phyloP scores from a whole-genome alignment of 2,888 invertebrate species.

The Leptinotarsa rubiginosa region DNA sequence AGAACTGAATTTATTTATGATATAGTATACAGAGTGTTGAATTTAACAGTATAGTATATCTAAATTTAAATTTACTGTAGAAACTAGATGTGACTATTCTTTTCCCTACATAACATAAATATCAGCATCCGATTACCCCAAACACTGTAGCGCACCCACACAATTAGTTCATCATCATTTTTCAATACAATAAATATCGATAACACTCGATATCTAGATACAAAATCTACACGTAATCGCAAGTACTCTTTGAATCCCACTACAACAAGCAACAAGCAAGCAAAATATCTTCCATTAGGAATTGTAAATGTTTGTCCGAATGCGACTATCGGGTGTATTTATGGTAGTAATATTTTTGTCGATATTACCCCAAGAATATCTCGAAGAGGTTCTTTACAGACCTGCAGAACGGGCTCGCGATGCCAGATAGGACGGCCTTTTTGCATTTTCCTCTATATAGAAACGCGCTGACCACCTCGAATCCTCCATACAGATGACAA shows the following conservation, averaged over 20 bases:
- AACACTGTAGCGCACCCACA: not conserved
- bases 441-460: constrained; percentile 42
- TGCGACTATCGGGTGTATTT: constrained; percentile 32
- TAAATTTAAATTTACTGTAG: too few relatives aligned
- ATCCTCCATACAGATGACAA: constrained; percentile 35
- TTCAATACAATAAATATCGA: too few relatives aligned
- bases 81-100: too few relatives aligned
- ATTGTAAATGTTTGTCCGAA: constrained; percentile 10
- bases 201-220: not conserved
- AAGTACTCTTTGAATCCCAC: not conserved
- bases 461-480: constrained; percentile 39
- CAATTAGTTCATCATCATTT: not conserved
- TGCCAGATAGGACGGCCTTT: constrained; percentile 32
- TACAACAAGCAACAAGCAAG: not conserved
- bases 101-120: too few relatives aligned
- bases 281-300: constrained; percentile 6
- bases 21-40: too few relatives aligned
- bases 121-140: too few relatives aligned
- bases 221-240: not conserved
- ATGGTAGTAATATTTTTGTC: constrained; percentile 34
- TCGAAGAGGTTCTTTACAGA: constrained; percentile 33
- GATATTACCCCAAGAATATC: constrained; percentile 37
- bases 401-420: constrained; percentile 37
- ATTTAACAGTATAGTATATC: too few relatives aligned
- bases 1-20: too few relatives aligned